Evolutionary conservation across 1,140 invertebrate genomes (phyloP).

Genomic region (Temnothorax longispinosus): DNA sequence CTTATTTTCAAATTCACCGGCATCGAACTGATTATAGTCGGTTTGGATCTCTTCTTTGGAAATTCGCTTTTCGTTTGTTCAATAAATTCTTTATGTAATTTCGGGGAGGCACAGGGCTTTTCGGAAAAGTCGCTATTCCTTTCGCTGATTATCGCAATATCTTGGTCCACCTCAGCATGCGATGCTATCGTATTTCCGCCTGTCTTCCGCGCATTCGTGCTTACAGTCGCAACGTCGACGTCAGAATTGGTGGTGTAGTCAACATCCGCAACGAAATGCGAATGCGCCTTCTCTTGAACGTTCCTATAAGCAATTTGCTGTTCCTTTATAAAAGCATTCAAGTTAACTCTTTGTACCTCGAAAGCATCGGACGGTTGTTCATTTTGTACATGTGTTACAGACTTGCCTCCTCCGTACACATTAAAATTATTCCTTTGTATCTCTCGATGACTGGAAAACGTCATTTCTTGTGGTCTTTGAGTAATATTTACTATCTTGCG

Average conservation of each 20-base stretch:
- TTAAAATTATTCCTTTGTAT: not conserved
- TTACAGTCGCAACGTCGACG: not conserved
- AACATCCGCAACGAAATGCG: not conserved
- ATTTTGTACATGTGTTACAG: not conserved
- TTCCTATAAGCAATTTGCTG: not conserved
- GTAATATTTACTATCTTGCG: not conserved
- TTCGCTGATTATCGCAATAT: not conserved
- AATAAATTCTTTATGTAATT: not conserved
- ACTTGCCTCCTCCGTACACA: not conserved
- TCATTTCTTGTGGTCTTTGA: not conserved
- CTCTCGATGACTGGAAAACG: not conserved
- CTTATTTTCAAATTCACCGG: conserved; percentile 21
- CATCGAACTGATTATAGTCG: conserved; percentile 34
- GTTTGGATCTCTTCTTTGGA: not conserved
- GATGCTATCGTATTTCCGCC: not conserved
- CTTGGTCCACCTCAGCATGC: not conserved
- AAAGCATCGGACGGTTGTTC: not conserved
- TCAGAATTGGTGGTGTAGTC: conserved; percentile 12
- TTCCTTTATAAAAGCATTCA: not conserved
- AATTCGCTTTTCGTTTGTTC: not conserved
- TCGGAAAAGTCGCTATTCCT: not conserved
- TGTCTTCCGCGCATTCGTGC: not conserved
- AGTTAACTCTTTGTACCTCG: not conserved
- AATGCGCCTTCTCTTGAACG: not conserved
- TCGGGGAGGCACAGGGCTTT: not conserved